Conservation (phyloP, 2,113 vertebrate species). For the Podarcis muralis region DNA sequence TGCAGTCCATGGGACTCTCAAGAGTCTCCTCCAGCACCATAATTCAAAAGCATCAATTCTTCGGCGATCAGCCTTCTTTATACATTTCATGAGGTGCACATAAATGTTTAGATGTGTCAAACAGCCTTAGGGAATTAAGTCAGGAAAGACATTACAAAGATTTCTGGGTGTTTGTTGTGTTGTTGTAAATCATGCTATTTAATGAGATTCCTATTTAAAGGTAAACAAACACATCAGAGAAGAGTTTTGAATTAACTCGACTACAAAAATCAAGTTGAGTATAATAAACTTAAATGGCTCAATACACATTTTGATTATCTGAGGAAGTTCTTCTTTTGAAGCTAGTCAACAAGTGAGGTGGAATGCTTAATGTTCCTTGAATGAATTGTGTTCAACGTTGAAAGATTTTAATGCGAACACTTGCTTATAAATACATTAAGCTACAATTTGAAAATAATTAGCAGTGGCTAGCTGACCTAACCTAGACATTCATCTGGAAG, state of each 20-base stretch:
- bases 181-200: not conserved
- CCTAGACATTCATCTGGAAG: not conserved
- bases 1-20: too few relatives aligned
- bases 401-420: not conserved
- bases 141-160: not conserved
- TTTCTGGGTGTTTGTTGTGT: not conserved
- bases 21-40: too few relatives aligned
- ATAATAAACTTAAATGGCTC: conserved; percentile 45
- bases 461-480: not conserved
- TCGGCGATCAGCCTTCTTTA: too few relatives aligned
- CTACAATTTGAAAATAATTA: not conserved
- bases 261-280: conserved; percentile 30
- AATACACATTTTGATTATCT: conserved; percentile 41
- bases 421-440: conserved; percentile 17
- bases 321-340: conserved; percentile 52
- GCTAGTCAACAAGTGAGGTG: not conserved
- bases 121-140: not conserved
- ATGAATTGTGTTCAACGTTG: not conserved
- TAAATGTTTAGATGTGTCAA: not conserved
- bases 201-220: not conserved
- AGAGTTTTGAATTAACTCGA: conserved; percentile 57
- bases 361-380: not conserved
- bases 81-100: not conserved
- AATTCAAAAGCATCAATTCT: too few relatives aligned
- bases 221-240: conserved; percentile 27